Evolutionary conservation across 1,140 invertebrate species (phyloP).

Genomic region (Sitophilus oryzae): DNA sequence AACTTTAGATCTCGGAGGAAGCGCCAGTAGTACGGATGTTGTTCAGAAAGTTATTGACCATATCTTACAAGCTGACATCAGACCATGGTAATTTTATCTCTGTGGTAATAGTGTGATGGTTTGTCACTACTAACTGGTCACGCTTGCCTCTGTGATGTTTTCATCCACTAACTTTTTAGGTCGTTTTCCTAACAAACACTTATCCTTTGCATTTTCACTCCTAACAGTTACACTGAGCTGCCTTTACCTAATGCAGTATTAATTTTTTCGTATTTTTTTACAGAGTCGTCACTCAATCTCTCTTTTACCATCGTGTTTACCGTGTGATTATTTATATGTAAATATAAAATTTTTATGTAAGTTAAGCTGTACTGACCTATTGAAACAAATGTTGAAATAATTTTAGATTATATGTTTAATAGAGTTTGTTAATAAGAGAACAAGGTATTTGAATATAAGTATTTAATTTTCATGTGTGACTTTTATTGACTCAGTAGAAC

Average conservation of each 20-base stretch:
- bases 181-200: neutral
- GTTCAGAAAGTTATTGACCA: slow-evolving; percentile 64
- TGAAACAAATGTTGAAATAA: too few relatives aligned
- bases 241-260: neutral
- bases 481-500: too few relatives aligned
- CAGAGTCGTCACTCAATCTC: neutral
- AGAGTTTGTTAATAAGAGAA: too few relatives aligned
- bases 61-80: slow-evolving; percentile 43
- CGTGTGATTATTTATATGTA: neutral
- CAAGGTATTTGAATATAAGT: too few relatives aligned
- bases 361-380: too few relatives aligned
- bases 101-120: slow-evolving; percentile 16
- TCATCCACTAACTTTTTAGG: neutral
- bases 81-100: slow-evolving; percentile 39
- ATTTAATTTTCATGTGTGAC: too few relatives aligned
- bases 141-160: neutral
- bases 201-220: neutral
- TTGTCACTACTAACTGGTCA: slow-evolving; percentile 2
- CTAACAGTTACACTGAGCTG: neutral
- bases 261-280: neutral
- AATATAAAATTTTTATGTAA: too few relatives aligned
- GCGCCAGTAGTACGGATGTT: slow-evolving; percentile 60
- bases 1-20: slow-evolving; percentile 58
- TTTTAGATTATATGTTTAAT: too few relatives aligned
- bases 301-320: neutral